Conservation (phyloP, 2,797 vertebrate species). For the Enteromius paludinosus region DNA sequence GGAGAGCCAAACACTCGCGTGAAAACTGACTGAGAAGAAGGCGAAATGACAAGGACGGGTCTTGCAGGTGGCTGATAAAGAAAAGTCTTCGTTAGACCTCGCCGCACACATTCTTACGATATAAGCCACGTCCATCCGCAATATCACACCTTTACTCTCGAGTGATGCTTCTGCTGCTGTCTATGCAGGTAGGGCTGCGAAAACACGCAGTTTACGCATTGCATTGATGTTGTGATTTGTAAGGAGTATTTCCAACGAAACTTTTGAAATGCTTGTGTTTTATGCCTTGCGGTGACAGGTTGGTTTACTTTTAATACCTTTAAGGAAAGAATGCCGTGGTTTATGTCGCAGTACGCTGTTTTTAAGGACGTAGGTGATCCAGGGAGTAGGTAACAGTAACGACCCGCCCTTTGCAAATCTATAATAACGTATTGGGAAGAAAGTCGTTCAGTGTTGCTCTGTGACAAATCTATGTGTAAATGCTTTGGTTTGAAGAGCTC, state of each 20-base stretch:
- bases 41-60: background rate
- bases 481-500: background rate
- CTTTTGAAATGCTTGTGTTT: constrained; percentile 4
- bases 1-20: constrained; percentile 20
- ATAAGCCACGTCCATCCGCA: constrained; percentile 31
- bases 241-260: background rate
- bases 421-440: background rate
- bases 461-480: background rate
- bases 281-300: background rate
- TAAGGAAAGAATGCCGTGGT: background rate
- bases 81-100: background rate
- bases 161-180: constrained; percentile 39
- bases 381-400: constrained; percentile 26
- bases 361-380: constrained; percentile 27
- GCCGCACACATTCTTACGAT: background rate
- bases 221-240: constrained; percentile 13
- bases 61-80: background rate
- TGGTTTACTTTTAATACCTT: constrained; percentile 19
- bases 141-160: constrained; percentile 48
- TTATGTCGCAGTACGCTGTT: constrained; percentile 56
- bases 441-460: constrained; percentile 14
- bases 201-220: constrained; percentile 34
- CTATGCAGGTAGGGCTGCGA: constrained; percentile 51
- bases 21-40: background rate
- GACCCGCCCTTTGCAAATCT: constrained; percentile 46